Evolutionary conservation across 1,140 invertebrate genomes (phyloP).

Genomic region (Drosophila arawakana): DNA sequence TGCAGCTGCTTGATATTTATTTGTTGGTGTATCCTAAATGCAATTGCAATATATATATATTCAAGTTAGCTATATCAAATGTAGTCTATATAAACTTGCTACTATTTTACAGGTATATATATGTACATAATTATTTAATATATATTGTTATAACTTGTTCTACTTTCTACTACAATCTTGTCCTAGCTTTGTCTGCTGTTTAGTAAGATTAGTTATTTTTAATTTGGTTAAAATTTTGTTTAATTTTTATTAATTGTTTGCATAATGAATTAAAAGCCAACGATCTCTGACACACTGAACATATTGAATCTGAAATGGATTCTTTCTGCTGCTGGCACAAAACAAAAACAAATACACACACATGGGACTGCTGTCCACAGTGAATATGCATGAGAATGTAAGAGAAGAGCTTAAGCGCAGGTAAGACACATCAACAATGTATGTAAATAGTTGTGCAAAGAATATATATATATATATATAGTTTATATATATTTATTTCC

Average conservation of each 20-base stretch:
- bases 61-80: not conserved
- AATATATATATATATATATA: too few relatives aligned
- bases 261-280: conserved; percentile 17
- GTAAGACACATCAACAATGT: conserved; percentile 27
- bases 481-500: not conserved
- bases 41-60: conserved; percentile 7
- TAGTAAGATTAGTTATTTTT: conserved; percentile 26
- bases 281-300: not conserved
- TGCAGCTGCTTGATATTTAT: conserved; percentile 68
- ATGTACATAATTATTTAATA: conserved; percentile 3
- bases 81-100: not conserved
- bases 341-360: not conserved
- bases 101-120: not conserved
- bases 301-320: not conserved
- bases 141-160: not conserved
- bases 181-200: conserved; percentile 2
- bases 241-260: conserved; percentile 2
- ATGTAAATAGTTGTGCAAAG: conserved; percentile 17
- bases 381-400: not conserved
- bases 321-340: conserved; percentile 2
- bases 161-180: not conserved
- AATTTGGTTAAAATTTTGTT: conserved; percentile 22
- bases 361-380: too few relatives aligned
- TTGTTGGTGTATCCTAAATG: conserved; percentile 73
- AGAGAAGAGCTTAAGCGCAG: not conserved